phyloP scores from a whole-genome alignment of 2,797 vertebrate genomes.

The Anabas testudineus region DNA sequence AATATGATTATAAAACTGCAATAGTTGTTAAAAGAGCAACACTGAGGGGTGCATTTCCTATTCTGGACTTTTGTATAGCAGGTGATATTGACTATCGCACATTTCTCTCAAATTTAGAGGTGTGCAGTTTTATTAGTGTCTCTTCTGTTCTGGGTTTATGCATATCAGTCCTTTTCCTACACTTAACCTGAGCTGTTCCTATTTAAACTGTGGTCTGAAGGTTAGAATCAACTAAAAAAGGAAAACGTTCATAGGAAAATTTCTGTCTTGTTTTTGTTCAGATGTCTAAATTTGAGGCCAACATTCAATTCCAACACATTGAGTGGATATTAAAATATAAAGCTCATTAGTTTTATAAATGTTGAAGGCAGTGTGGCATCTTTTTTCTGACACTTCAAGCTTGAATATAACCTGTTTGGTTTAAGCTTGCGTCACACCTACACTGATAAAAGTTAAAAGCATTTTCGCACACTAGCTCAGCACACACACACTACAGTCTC shows the following conservation, averaged over 20 bases:
- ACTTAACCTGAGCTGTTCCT: conserved; percentile 65
- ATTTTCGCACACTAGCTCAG: conserved; percentile 2
- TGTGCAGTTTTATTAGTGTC: background rate
- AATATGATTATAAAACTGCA: background rate
- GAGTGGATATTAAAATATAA: conserved; percentile 9
- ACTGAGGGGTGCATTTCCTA: conserved; percentile 2
- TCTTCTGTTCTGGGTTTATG: conserved; percentile 27
- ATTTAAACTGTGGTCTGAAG: conserved; percentile 35
- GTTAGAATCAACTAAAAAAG: conserved; percentile 2
- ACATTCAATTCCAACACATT: background rate
- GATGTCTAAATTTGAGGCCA: conserved; percentile 2
- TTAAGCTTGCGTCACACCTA: background rate
- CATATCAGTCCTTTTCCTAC: conserved; percentile 40
- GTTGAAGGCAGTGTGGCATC: background rate
- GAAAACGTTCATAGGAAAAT: background rate
- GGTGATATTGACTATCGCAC: background rate
- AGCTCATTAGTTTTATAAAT: background rate
- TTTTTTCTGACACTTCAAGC: background rate
- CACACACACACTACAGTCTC: conserved; percentile 18
- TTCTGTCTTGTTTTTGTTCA: conserved; percentile 8
- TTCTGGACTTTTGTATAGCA: background rate
- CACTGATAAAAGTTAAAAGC: background rate
- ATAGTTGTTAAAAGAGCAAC: background rate
- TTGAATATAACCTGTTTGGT: background rate
- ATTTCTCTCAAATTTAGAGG: conserved; percentile 11